Percentiles rank a stretch among this genome's conserved stretches.
These are phyloP conservation scores for Atractosteus spatula DNA, from an alignment of 2,113 vertebrate genomes.

Conservation along the genomic window DNA sequence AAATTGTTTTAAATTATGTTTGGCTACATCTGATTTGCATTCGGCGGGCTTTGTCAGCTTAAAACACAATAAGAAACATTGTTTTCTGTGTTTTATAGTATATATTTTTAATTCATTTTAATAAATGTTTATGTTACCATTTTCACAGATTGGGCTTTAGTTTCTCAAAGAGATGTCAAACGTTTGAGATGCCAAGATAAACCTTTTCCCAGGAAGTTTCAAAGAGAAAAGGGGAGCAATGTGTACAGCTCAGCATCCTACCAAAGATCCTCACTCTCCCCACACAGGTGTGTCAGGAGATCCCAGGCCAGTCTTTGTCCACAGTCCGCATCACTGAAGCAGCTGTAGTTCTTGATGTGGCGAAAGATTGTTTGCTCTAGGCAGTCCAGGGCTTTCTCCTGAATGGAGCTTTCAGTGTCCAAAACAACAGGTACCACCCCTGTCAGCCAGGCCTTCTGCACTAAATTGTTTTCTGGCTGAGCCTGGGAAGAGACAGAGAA, in stretches of 20 bases:
- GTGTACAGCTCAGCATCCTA: conserved; percentile 34
- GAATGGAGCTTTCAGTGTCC: conserved; percentile 79
- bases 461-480: conserved; percentile 50
- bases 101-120: too few relatives aligned
- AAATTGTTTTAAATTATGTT: too few relatives aligned
- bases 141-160: too few relatives aligned
- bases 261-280: conserved; percentile 77
- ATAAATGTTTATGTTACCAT: too few relatives aligned
- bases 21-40: too few relatives aligned
- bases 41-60: too few relatives aligned
- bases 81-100: too few relatives aligned
- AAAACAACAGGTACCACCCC: conserved; percentile 78
- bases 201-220: too few relatives aligned
- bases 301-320: conserved; percentile 79
- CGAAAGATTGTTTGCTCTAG: conserved; percentile 78
- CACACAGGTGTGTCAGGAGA: conserved; percentile 73
- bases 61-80: too few relatives aligned
- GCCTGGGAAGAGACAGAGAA: conserved; percentile 51
- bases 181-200: too few relatives aligned
- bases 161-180: too few relatives aligned
- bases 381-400: conserved; percentile 86
- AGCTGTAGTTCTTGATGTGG: conserved; percentile 61
- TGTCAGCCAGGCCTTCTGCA: conserved; percentile 82
- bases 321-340: conserved; percentile 41
- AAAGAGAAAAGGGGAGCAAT: too few relatives aligned